These are phyloP conservation scores for Asobara japonica DNA, from an alignment of 1,140 invertebrate genomes.

Conservation along the genomic window DNA sequence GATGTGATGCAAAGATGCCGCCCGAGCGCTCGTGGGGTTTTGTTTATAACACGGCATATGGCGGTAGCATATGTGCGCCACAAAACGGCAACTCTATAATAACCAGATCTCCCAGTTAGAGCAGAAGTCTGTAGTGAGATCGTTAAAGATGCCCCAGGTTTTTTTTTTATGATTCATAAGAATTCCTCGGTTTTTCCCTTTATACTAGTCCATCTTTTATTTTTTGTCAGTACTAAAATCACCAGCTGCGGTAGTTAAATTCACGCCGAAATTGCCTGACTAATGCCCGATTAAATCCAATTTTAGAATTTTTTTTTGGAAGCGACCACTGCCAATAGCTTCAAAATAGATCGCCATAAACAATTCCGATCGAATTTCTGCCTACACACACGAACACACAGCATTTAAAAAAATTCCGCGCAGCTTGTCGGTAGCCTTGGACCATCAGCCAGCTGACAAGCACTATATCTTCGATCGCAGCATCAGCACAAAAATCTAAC, in stretches of 20 bases:
- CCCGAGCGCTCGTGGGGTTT: slow-evolving; percentile 41
- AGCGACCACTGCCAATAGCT: background rate
- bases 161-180: slow-evolving; percentile 3
- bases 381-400: too few species aligned
- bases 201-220: background rate
- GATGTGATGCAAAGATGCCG: slow-evolving; percentile 55
- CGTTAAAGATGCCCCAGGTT: slow-evolving; percentile 17
- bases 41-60: slow-evolving; percentile 66
- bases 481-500: background rate
- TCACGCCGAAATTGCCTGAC: background rate
- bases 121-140: slow-evolving; percentile 23
- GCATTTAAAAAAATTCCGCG: too few species aligned
- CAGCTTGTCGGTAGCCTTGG: too few species aligned
- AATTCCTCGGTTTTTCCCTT: background rate
- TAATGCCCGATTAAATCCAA: background rate
- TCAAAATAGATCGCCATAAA: too few species aligned
- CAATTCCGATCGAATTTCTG: too few species aligned
- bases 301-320: background rate
- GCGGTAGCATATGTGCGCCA: slow-evolving; percentile 60
- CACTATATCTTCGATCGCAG: too few species aligned
- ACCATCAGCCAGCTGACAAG: too few species aligned
- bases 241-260: slow-evolving; percentile 13
- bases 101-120: background rate
- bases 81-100: slow-evolving; percentile 33
- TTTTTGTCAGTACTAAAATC: background rate